Base-by-base conservation (phyloP, 2,113 vertebrate genomes). In the Lepidothrix coronata region DNA sequence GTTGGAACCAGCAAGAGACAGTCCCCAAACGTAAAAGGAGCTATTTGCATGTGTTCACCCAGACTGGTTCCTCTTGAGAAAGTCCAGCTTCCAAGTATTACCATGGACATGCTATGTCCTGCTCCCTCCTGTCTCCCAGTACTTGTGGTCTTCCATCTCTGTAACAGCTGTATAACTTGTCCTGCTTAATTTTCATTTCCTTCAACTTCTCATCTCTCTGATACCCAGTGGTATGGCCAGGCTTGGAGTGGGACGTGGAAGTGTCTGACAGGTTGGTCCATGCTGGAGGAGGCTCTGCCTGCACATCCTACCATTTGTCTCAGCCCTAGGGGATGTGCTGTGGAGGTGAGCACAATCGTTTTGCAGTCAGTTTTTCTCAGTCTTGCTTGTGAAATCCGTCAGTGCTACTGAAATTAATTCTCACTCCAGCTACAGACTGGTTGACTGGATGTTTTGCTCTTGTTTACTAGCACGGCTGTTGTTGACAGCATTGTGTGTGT, bases 21-120 rank as follows among this genome's bases (percentile, higher is more conserved):
- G 17, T 23, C 17, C 30, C 7, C 49, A 51, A 3, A 52, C 23
- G 30, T 8, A 21, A 18, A 35, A 73, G 35, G 35, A 70, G 25
- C 14, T 37, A 12, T 27, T 43, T 74, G 15, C 5, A 6, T 1
- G 0, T 15, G 18, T 10, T 65, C 41, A 49, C 10, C 20, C 18
- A 49, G 51, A 9, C 8, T n/a, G 4, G 10, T 33, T 71, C 37
- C 24, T 44, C 28, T 15, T 41, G 28, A 58, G 84, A 7, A 63
- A 41, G 54, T 17, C 20, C 41, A 83, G 18, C 27, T 93, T 33
- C 30, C 30, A 57, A 6, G 5, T 22, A 35, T 72, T 30, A 8
- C 30, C 9, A 5, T 1, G 22, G 51, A 5, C 1, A 0, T 14
- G 12, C 16, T 59, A 4, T n/a, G 0, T 25, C 43, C 35, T 61